Evolutionary conservation across 2,888 invertebrate species (phyloP), one percentile per base, ranked within the genome.

Genomic region (Diaperis boleti): DNA sequence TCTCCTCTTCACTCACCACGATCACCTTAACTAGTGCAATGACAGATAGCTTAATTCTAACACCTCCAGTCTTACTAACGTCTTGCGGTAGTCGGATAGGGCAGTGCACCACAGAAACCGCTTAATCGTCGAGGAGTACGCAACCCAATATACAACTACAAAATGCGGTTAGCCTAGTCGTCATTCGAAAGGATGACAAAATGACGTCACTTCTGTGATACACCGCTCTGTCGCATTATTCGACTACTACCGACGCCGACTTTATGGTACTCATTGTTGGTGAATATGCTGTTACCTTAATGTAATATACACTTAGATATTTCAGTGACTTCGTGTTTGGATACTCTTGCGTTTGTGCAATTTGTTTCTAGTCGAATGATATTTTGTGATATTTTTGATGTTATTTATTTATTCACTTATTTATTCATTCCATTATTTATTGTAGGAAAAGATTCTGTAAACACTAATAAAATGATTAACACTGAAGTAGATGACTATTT

Each of bases 1-100:
- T 77, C 80, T 15, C 77, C 79, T 13, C 64, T 72, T 57, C 70
- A 69, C 39, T 76, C 77, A 17, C 73, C 77, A 26, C 74, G 72
- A 68, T 76, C 77, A 59, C 77, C 77, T 67, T 77, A 74, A 73
- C 65, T 71, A 68, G 72, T 72, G 72, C 72, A 72, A 72, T 72
- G 70, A 62, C 20, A 45, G 20, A 26, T 52, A 22, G 42, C 61
- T 54, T 20, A 11, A 18, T 15, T 52, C 35, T 52, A 41, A 49
- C 54, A 39, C 49, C 13, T 11, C 20, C 26, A 37, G n/a, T 45
- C 29, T 45, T 55, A 55, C 57, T 57, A 57, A 57, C 15, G 45
- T n/a, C n/a, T n/a, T n/a, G n/a, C n/a, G n/a, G n/a, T n/a, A n/a
- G n/a, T n/a, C n/a, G n/a, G n/a, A n/a, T n/a, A n/a, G n/a, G n/a